phyloP scores from a whole-genome alignment of 2,888 invertebrate genomes.

The Nebria brevicollis region DNA sequence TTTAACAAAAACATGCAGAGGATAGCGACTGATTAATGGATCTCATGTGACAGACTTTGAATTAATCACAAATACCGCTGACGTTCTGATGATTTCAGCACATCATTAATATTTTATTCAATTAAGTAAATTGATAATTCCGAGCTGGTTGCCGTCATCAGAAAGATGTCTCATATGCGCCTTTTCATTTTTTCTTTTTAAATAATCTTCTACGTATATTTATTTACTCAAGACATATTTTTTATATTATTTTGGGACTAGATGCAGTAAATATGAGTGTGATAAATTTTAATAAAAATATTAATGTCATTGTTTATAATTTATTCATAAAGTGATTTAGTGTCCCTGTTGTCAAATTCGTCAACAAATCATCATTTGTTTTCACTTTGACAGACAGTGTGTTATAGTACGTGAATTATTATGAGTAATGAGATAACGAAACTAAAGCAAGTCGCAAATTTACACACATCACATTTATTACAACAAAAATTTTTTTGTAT shows the following conservation, averaged over 20 bases:
- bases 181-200: neutral
- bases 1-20: constrained; percentile 31
- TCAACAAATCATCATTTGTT: no score
- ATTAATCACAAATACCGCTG: constrained; percentile 38
- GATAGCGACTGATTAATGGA: constrained; percentile 40
- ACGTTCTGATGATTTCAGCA: constrained; percentile 39
- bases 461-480: no score
- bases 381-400: no score
- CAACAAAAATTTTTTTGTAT: no score
- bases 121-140: constrained; percentile 33
- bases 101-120: constrained; percentile 41
- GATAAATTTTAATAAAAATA: no score
- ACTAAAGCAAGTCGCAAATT: no score
- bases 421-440: no score
- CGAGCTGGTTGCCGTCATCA: neutral
- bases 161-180: neutral
- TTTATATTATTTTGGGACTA: neutral
- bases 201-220: neutral
- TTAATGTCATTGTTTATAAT: no score
- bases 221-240: neutral
- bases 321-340: no score
- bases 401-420: no score
- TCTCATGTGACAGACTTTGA: constrained; percentile 29
- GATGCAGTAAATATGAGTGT: no score
- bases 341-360: no score